Percentiles rank a stretch among this genome's conserved stretches.
Evolutionary conservation across 2,888 invertebrate species (phyloP).

Genomic region (Rugalucina vietnamica): DNA sequence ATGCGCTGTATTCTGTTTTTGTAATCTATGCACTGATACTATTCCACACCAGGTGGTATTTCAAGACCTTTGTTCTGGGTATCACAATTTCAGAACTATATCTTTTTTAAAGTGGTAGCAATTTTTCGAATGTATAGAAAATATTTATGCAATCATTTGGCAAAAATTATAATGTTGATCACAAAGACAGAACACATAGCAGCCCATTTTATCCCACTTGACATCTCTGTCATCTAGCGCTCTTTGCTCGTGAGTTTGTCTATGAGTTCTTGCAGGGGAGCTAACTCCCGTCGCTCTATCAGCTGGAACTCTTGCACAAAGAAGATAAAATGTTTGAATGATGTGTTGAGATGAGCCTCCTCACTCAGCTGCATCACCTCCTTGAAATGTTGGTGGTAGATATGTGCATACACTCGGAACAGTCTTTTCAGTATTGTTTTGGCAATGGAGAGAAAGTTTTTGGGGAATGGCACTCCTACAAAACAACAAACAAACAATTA

Average conservation of each 20-base stretch:
- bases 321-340: constrained; percentile 99
- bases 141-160: too few species aligned
- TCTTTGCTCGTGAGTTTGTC: constrained; percentile 86
- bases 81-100: too few species aligned
- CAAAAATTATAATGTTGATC: too few species aligned
- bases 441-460: constrained; percentile 97
- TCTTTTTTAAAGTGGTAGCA: too few species aligned
- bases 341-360: constrained; percentile 99
- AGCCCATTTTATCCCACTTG: neutral
- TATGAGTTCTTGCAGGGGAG: constrained; percentile 98
- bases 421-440: constrained; percentile 99
- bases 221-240: constrained; percentile 40
- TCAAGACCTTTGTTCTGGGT: too few species aligned
- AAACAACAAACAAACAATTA: constrained; percentile 49
- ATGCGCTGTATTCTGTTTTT: too few species aligned
- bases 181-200: too few species aligned
- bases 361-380: constrained; percentile 97
- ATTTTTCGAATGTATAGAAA: too few species aligned
- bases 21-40: too few species aligned
- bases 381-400: constrained; percentile 99
- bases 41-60: too few species aligned
- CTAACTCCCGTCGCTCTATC: constrained; percentile 97
- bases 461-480: constrained; percentile 97
- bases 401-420: constrained; percentile 99
- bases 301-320: constrained; percentile 98